Evolutionary conservation across 64 coral and sea anemone species (phyloP).

Genomic region (Pocillopora damicornis): DNA sequence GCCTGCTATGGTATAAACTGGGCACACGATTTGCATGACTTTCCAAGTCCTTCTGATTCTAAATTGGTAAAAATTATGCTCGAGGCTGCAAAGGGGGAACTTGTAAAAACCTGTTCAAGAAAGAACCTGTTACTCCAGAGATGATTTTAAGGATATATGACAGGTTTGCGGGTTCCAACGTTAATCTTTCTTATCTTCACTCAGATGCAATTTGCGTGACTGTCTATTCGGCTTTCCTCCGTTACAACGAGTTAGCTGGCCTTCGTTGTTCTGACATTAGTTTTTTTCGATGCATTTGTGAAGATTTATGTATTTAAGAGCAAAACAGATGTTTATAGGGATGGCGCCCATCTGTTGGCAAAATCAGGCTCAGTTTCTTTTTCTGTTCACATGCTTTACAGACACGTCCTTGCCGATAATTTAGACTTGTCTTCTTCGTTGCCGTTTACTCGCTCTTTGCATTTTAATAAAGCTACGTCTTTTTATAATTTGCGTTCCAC

Average conservation of each 20-base stretch:
- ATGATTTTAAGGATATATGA: not conserved
- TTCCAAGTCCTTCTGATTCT: slow-evolving; percentile 32
- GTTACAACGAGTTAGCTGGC: not conserved
- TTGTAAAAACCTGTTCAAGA: not conserved
- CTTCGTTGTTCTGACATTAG: slow-evolving; percentile 21
- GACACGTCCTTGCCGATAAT: slow-evolving; percentile 21
- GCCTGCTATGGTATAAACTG: slow-evolving; percentile 57
- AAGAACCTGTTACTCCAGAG: not conserved
- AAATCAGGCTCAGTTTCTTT: slow-evolving; percentile 35
- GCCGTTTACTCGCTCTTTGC: slow-evolving; percentile 7
- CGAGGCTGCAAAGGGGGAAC: slow-evolving; percentile 11
- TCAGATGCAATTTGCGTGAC: not conserved
- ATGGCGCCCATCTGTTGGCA: slow-evolving; percentile 52
- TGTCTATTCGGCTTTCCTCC: not conserved
- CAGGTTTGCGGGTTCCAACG: not conserved
- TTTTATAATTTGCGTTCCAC: too few species aligned
- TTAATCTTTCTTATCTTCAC: not conserved
- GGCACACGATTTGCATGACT: slow-evolving; percentile 50
- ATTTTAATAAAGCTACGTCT: too few species aligned
- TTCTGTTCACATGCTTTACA: slow-evolving; percentile 28
- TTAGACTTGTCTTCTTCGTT: slow-evolving; percentile 35
- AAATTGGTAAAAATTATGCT: slow-evolving; percentile 37
- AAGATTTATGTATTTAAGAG: slow-evolving; percentile 47
- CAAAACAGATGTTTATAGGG: slow-evolving; percentile 65
- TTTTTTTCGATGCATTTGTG: slow-evolving; percentile 29